Evolutionary conservation across 2,888 invertebrate species (phyloP).

Genomic region (Cartodere bifasciata): DNA sequence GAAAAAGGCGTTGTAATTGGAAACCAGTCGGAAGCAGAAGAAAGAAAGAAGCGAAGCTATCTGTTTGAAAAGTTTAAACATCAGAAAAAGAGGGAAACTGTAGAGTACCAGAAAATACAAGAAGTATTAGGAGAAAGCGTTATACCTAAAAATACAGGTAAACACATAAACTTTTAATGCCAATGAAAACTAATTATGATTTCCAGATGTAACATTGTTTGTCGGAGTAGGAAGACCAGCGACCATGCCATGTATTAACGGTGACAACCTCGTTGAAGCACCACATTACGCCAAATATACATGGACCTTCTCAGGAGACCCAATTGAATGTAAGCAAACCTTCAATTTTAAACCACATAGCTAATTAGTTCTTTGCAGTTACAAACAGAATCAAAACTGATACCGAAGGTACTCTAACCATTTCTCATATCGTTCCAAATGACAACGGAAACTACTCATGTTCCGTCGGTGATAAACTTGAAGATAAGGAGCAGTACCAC

Average conservation of each 20-base stretch:
- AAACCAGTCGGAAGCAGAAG: slow-evolving; percentile 16
- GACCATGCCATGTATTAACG: slow-evolving; percentile 7
- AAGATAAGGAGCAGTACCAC: background rate
- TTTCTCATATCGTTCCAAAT: background rate
- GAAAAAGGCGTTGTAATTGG: slow-evolving; percentile 16
- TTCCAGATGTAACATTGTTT: slow-evolving; percentile 6
- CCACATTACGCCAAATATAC: slow-evolving; percentile 8
- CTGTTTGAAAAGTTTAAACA: slow-evolving; percentile 15
- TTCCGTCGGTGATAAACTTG: background rate
- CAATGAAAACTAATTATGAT: background rate
- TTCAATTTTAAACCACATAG: too few species aligned
- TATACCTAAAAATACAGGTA: slow-evolving; percentile 4
- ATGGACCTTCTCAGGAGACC: slow-evolving; percentile 7
- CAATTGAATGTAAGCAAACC: too few species aligned
- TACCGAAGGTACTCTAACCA: background rate
- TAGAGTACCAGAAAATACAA: slow-evolving; percentile 19
- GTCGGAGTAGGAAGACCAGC: slow-evolving; percentile 2
- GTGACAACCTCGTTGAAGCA: slow-evolving; percentile 7
- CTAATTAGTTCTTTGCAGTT: background rate
- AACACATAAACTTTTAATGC: background rate
- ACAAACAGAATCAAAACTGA: background rate
- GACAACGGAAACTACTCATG: background rate
- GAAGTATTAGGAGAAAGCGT: slow-evolving; percentile 19
- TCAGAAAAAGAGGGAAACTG: slow-evolving; percentile 11
- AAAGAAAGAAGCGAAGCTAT: slow-evolving; percentile 22